These are phyloP conservation scores for Gyps fulvus DNA, from an alignment of 2,113 vertebrate genomes.

Conservation along the genomic window DNA sequence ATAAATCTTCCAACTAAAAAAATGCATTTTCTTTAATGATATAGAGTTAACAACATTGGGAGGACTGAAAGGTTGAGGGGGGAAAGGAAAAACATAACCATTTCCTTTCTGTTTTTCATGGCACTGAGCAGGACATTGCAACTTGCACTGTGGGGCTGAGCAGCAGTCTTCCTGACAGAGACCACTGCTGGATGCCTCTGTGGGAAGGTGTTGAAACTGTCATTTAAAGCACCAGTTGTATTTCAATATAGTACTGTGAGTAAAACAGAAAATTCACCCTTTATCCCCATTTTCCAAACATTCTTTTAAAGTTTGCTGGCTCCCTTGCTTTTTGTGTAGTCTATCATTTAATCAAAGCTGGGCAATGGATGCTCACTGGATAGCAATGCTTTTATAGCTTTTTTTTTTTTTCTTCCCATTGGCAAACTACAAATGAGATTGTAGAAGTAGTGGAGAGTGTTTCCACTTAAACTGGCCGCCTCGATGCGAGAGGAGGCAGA, in stretches of 20 bases:
- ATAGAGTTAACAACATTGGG: background rate
- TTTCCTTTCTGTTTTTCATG: background rate
- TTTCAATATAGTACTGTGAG: background rate
- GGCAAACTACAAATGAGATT: slow-evolving; percentile 10
- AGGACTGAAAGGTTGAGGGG: background rate
- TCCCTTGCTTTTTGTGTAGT: background rate
- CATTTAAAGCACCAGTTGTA: background rate
- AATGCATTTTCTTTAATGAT: background rate
- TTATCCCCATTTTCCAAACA: background rate
- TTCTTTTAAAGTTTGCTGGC: background rate
- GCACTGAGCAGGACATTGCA: background rate
- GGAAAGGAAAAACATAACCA: fast-evolving
- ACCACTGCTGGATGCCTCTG: background rate
- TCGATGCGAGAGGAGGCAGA: background rate
- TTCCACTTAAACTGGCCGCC: background rate
- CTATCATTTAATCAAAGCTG: background rate
- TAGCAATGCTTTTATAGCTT: background rate
- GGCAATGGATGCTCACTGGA: background rate
- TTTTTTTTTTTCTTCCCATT: background rate
- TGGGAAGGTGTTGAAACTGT: background rate
- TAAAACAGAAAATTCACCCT: background rate
- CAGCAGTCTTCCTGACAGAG: background rate
- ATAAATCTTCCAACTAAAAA: background rate
- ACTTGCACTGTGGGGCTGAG: background rate
- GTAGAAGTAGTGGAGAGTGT: background rate